A percentile compares a stretch with the other conserved stretches of the same genome.
Evolutionary conservation across 2,113 vertebrate genomes (phyloP).

Genomic region (Rhinichthys klamathensis): DNA sequence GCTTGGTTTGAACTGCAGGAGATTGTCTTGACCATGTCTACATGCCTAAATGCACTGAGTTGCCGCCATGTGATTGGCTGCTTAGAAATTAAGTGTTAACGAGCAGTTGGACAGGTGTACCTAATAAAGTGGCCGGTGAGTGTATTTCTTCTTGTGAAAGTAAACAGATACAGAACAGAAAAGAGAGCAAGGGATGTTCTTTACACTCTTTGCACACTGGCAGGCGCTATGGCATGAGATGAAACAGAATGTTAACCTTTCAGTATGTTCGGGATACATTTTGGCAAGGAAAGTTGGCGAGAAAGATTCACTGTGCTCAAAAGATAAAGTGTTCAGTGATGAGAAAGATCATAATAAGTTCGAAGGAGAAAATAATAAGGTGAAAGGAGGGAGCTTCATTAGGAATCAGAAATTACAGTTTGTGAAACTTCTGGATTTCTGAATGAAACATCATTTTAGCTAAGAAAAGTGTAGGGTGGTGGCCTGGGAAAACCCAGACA

Average conservation of each 20-base stretch:
- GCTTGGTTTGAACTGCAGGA: no score
- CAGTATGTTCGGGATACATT: background rate
- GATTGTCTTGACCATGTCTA: no score
- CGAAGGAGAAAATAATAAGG: background rate
- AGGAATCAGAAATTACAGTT: background rate
- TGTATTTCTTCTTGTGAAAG: background rate
- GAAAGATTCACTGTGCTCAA: background rate
- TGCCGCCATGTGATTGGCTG: no score
- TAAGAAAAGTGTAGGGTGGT: background rate
- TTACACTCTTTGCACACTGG: background rate
- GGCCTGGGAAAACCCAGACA: no score
- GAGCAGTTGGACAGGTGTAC: no score
- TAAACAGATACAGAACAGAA: background rate
- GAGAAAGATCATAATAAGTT: background rate
- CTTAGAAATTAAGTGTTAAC: no score
- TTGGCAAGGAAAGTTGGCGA: background rate
- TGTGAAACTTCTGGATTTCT: background rate
- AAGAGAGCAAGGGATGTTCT: background rate
- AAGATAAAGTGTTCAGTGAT: constrained; percentile 10
- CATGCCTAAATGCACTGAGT: no score
- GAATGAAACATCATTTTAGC: background rate
- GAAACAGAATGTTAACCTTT: constrained; percentile 23
- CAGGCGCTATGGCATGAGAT: background rate
- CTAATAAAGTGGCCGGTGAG: no score
- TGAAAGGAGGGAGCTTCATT: background rate